Percentiles rank a stretch among this genome's conserved stretches.
Conservation (phyloP, 2,113 vertebrate species). For the Neolamprologus toae region DNA sequence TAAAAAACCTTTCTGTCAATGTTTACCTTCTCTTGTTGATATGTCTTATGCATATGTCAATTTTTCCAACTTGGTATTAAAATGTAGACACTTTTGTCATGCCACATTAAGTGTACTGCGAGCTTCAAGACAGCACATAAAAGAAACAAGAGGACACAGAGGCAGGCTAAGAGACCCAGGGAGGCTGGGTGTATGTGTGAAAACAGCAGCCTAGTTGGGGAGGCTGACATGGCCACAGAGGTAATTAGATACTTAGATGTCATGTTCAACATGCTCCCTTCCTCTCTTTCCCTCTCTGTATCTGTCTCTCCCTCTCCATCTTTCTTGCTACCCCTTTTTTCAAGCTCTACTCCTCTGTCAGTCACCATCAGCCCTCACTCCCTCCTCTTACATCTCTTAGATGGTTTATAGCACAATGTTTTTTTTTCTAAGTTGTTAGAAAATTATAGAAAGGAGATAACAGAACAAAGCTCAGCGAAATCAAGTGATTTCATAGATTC, state of each 20-base stretch:
- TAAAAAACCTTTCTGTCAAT: not conserved
- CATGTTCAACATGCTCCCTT: constrained; percentile 49
- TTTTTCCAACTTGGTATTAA: not conserved
- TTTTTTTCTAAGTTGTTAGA: not conserved
- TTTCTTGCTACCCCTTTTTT: not conserved
- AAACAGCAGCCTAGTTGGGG: constrained; percentile 15
- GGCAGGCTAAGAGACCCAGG: not conserved
- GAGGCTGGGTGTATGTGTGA: constrained; percentile 18
- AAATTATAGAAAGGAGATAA: not conserved
- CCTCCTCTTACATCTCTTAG: not conserved
- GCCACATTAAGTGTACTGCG: not conserved
- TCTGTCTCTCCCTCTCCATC: not conserved
- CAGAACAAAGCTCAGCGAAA: not conserved
- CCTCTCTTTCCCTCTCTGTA: not conserved
- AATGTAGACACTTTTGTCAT: not conserved
- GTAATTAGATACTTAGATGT: constrained; percentile 60
- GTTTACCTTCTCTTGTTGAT: not conserved
- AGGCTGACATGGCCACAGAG: constrained; percentile 31
- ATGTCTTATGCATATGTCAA: not conserved
- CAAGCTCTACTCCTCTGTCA: not conserved
- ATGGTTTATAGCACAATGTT: not conserved
- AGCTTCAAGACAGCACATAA: not conserved
- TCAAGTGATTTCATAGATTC: not conserved
- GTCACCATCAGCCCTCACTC: not conserved
- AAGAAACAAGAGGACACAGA: not conserved